phyloP scores from a whole-genome alignment of 2,888 invertebrate species.

The Himalopsyche japonica region DNA sequence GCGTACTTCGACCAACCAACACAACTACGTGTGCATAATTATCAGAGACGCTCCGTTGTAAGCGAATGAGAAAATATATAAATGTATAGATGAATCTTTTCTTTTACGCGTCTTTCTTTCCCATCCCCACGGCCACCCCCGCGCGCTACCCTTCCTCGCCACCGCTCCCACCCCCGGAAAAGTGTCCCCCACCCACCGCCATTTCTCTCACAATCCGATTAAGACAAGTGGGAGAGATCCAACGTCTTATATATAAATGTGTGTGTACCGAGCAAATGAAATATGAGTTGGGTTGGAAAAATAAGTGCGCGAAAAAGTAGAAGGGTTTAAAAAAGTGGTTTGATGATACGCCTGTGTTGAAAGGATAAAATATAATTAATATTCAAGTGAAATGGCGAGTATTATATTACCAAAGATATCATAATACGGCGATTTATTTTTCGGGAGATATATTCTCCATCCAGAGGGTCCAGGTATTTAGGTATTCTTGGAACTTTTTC shows the following conservation, averaged over 20 bases:
- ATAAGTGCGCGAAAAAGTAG: not conserved
- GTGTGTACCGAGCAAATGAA: not conserved
- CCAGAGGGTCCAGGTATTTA: not conserved
- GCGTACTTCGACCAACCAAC: slow-evolving; percentile 19
- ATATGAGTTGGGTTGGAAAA: not conserved
- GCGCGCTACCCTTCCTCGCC: not conserved
- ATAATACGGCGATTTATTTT: not conserved
- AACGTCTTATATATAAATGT: slow-evolving; percentile 34
- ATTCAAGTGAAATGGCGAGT: not conserved
- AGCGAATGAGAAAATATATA: slow-evolving; percentile 34
- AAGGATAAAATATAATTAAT: not conserved
- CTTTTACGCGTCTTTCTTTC: slow-evolving; percentile 40
- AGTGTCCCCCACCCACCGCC: slow-evolving; percentile 5
- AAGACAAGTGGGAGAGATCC: slow-evolving; percentile 39
- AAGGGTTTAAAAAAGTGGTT: not conserved
- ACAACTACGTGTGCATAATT: slow-evolving; percentile 38
- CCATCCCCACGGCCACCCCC: slow-evolving; percentile 12
- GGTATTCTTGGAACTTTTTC: not conserved
- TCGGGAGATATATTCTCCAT: not conserved
- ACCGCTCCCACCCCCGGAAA: not conserved
- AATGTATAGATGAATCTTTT: slow-evolving; percentile 38
- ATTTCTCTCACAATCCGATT: slow-evolving; percentile 36
- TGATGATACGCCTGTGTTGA: not conserved
- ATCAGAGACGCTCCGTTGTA: slow-evolving; percentile 33
- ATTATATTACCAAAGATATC: not conserved